These are phyloP conservation scores for Scolopax bukidnonensis DNA, from an alignment of 2,797 vertebrate species.

Conservation along the genomic window DNA sequence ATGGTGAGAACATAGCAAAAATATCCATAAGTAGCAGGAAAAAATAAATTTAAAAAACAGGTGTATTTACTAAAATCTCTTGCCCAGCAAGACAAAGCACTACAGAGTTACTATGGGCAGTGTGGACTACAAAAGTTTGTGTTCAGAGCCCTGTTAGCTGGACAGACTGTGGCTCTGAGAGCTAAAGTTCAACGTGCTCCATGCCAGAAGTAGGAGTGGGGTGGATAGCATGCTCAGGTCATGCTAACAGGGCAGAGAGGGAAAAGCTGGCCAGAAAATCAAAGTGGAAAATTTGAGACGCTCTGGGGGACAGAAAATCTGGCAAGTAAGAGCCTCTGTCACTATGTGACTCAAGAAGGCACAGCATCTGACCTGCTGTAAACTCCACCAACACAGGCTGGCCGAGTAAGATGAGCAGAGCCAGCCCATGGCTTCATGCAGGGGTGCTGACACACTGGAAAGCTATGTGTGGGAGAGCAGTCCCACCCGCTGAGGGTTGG, in stretches of 20 bases:
- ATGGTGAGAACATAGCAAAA: neutral
- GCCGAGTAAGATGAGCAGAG: conserved; percentile 17
- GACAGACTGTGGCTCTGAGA: neutral
- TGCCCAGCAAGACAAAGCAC: neutral
- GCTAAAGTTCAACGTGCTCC: neutral
- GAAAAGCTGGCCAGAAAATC: conserved; percentile 34
- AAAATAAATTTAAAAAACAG: neutral
- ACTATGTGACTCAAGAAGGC: conserved; percentile 39
- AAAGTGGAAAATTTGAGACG: conserved; percentile 12
- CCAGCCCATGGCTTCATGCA: conserved; percentile 37
- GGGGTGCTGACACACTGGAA: conserved; percentile 64
- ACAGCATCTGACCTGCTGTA: conserved; percentile 51
- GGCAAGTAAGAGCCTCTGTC: conserved; percentile 36
- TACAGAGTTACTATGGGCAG: neutral
- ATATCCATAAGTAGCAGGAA: neutral
- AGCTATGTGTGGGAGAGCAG: conserved; percentile 68
- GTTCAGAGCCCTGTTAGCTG: neutral
- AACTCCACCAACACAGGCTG: conserved; percentile 40
- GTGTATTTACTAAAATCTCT: neutral
- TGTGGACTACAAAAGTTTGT: neutral
- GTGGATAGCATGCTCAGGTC: neutral
- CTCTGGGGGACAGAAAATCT: neutral
- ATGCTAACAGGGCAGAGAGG: neutral
- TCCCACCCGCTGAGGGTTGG: conserved; percentile 66
- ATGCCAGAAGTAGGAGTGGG: neutral